Evolutionary conservation across 2,797 vertebrate species (phyloP).

Genomic region (Gila robusta): DNA sequence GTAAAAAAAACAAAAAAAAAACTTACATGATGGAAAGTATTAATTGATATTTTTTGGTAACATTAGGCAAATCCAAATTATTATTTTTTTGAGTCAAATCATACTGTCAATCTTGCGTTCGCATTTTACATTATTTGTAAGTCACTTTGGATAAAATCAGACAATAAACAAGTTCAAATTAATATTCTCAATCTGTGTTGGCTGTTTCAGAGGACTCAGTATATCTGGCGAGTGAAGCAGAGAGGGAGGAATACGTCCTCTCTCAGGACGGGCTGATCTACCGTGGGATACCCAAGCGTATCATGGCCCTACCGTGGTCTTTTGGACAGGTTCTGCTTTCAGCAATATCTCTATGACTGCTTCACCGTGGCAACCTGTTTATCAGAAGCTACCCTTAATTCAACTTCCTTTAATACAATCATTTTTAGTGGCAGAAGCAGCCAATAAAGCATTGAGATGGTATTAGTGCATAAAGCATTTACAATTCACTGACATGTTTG

Average conservation of each 20-base stretch:
- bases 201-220: constrained; percentile 83
- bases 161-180: not conserved
- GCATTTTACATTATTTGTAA: not conserved
- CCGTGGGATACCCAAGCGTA: constrained; percentile 79
- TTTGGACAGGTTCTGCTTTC: constrained; percentile 86
- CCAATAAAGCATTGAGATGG: not conserved
- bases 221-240: constrained; percentile 77
- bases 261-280: constrained; percentile 88
- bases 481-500: not conserved
- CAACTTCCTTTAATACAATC: not conserved
- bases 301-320: constrained; percentile 83
- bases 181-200: not conserved
- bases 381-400: not conserved
- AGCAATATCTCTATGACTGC: not conserved
- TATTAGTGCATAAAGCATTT: not conserved
- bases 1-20: no score
- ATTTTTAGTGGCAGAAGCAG: not conserved
- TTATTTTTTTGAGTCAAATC: not conserved
- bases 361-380: not conserved
- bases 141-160: not conserved
- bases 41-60: no score
- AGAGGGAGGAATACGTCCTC: constrained; percentile 85
- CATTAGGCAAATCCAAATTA: no score
- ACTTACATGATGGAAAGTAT: no score
- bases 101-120: not conserved